Evolutionary conservation across 2,888 invertebrate genomes (phyloP).

Genomic region (Aspidiotus rigidus): DNA sequence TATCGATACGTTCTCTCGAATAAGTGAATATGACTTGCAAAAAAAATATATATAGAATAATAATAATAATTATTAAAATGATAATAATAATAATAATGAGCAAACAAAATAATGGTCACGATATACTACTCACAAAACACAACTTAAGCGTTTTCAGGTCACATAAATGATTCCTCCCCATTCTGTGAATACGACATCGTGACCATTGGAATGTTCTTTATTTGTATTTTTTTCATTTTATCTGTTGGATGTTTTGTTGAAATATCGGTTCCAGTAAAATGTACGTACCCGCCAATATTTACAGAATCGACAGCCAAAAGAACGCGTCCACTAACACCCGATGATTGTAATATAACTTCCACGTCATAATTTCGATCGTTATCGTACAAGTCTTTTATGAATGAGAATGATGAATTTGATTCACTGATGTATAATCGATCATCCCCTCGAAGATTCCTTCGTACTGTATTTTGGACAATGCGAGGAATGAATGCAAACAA

Average conservation of each 20-base stretch:
- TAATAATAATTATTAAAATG: no score
- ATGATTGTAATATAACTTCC: slow-evolving; percentile 56
- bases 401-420: slow-evolving; percentile 59
- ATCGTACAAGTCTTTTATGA: slow-evolving; percentile 60
- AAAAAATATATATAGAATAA: not conserved
- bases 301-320: slow-evolving; percentile 63
- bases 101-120: not conserved
- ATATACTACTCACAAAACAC: not conserved
- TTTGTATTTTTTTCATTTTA: no score
- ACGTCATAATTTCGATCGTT: slow-evolving; percentile 47
- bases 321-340: slow-evolving; percentile 77
- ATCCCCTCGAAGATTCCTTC: slow-evolving; percentile 76
- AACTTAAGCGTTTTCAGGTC: slow-evolving; percentile 31
- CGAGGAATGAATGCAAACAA: not conserved
- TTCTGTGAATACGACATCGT: no score
- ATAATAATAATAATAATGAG: not conserved
- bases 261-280: not conserved
- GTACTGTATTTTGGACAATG: slow-evolving; percentile 44
- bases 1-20: not conserved
- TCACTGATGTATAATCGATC: slow-evolving; percentile 80
- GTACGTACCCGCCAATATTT: slow-evolving; percentile 54
- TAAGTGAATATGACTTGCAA: not conserved
- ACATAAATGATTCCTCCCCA: no score
- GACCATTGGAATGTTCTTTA: no score
- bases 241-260: no score